Conservation (phyloP, 2,888 invertebrate genomes). For the Cantharis rufa region DNA sequence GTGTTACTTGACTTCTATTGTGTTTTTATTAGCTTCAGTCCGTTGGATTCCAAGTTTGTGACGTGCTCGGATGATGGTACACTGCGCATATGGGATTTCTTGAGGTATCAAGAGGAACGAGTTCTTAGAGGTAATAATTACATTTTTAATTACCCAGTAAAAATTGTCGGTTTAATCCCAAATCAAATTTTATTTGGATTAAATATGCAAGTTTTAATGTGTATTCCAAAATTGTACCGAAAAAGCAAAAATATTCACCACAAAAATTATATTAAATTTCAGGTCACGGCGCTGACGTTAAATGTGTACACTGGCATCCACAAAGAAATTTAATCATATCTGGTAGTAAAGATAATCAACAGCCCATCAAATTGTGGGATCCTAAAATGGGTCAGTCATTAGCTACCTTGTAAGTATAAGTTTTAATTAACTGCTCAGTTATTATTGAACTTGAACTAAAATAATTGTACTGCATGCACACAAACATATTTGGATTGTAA, state of each 20-base stretch:
- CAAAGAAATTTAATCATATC: conserved; percentile 95
- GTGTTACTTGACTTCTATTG: conserved; percentile 14
- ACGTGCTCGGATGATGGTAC: conserved; percentile 99
- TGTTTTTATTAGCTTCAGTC: conserved; percentile 84
- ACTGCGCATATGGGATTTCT: conserved; percentile 98
- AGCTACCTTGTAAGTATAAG: conserved; percentile 81
- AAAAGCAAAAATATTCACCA: background rate
- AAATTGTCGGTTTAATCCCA: background rate
- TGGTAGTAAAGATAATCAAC: conserved; percentile 99
- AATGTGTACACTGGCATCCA: conserved; percentile 99
- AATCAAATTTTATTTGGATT: background rate
- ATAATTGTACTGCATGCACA: no score
- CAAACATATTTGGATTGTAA: no score
- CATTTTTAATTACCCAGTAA: background rate
- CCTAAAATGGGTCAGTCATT: conserved; percentile 94
- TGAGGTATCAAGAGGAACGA: conserved; percentile 93
- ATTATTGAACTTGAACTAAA: no score
- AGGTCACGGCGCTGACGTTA: conserved; percentile 98
- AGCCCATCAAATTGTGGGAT: conserved; percentile 99
- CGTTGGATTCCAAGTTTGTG: conserved; percentile 97
- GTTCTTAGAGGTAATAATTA: conserved; percentile 73
- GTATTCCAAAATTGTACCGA: background rate
- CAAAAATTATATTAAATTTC: conserved; percentile 25
- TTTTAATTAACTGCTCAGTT: background rate
- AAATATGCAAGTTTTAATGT: background rate